These are phyloP conservation scores for Drosophila suboccidentalis DNA, from an alignment of 2,888 invertebrate species.

Conservation along the genomic window DNA sequence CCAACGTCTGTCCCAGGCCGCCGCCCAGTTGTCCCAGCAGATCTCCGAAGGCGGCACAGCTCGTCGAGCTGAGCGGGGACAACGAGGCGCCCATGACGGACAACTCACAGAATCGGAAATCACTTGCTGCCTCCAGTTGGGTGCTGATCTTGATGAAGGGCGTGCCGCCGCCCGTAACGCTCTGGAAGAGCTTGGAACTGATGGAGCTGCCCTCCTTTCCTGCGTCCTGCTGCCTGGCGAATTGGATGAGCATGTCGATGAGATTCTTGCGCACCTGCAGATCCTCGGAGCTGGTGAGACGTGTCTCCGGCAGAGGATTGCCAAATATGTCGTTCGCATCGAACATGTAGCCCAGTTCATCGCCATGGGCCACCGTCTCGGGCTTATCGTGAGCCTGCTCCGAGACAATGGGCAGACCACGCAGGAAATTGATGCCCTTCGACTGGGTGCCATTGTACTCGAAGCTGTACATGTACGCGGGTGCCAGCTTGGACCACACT, in stretches of 20 bases:
- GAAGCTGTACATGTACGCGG: slow-evolving; percentile 91
- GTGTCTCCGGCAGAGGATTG: slow-evolving; percentile 85
- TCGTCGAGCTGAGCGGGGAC: slow-evolving; percentile 76
- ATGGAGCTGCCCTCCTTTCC: slow-evolving; percentile 4
- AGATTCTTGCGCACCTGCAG: slow-evolving; percentile 89
- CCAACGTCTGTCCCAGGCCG: slow-evolving; percentile 59
- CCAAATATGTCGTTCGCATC: slow-evolving; percentile 89
- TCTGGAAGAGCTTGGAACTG: slow-evolving; percentile 79
- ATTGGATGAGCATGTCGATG: slow-evolving; percentile 89
- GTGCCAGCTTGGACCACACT: slow-evolving; percentile 89
- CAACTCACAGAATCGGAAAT: slow-evolving; percentile 85
- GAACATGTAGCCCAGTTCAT: slow-evolving; percentile 91
- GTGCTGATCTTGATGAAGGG: slow-evolving; percentile 87
- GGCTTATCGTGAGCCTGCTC: slow-evolving; percentile 83
- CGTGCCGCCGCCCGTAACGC: slow-evolving; percentile 85
- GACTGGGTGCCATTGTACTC: slow-evolving; percentile 89
- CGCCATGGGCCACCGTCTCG: slow-evolving; percentile 88
- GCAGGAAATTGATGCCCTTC: slow-evolving; percentile 89
- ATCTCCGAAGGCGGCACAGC: slow-evolving; percentile 77
- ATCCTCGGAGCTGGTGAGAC: slow-evolving; percentile 87
- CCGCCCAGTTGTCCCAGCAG: slow-evolving; percentile 71
- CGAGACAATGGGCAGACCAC: slow-evolving; percentile 88
- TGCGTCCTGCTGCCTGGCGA: slow-evolving; percentile 86
- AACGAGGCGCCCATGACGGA: slow-evolving; percentile 82
- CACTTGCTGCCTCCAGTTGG: slow-evolving; percentile 85